Evolutionary conservation across 1,140 invertebrate genomes (phyloP), one percentile per base, ranked within the genome.

Genomic region (Camponotus vicinus): DNA sequence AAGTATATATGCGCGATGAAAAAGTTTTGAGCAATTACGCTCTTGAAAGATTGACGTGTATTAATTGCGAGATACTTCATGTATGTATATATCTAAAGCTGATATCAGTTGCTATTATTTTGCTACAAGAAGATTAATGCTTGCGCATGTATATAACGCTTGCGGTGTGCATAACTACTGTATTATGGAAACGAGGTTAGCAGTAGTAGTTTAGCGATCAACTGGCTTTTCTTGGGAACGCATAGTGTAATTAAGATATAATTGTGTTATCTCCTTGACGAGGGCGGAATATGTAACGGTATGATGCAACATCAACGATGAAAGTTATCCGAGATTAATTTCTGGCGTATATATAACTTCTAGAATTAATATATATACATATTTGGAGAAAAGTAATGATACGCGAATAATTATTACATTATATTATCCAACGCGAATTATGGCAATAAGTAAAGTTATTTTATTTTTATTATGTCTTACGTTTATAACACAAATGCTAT

Each of bases 91-190:
- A 57, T 15, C 21, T 9, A 34, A 21, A 37, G 18, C 40, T 73
- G 37, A 61, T 83, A 83, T 83, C 55, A 61, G 69, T 83, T 61
- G 40, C 40, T 83, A 73, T 83, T 83, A 83, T 83, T 83, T 83
- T 73, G 84, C 45, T 55, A 59, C 52, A 82, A 79, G 83, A 88
- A 89, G 85, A 80, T 88, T 88, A 88, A 89, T 86, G 71, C 45
- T 75, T 45, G 69, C 61, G 59, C 49, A 15, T 52, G 15, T 52
- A 15, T 52, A 15, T 52, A 52, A 52, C 15, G 49, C 15, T 52
- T 52, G 49, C 55, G 75, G 71, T 82, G 59, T 85, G 37, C 78
- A 66, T 78, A 85, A 85, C 82, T 67, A 85, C 37, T 64, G 34
- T 85, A 85, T 85, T 85, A 77, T 78, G 73, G 82, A 85, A 85